Evolutionary conservation across 2,888 invertebrate genomes (phyloP).

Genomic region (Nycteola revayana): DNA sequence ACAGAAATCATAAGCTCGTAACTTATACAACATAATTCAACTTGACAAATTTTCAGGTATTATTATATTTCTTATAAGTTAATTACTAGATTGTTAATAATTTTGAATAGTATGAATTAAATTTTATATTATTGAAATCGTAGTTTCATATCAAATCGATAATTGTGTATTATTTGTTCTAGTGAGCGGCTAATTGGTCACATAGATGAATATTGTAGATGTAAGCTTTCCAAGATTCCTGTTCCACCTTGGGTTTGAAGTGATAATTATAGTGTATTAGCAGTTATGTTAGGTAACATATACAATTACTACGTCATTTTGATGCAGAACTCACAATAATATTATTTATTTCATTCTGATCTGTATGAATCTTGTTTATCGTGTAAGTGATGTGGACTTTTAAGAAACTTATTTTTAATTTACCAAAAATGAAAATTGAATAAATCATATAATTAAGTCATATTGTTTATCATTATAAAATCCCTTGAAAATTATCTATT

Average conservation of each 20-base stretch:
- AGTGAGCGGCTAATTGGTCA: slow-evolving; percentile 65
- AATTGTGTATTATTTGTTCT: slow-evolving; percentile 52
- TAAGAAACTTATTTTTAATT: slow-evolving; percentile 77
- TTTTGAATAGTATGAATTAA: not conserved
- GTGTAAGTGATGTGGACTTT: slow-evolving; percentile 78
- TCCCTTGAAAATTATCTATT: too few species aligned
- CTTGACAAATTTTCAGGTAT: slow-evolving; percentile 63
- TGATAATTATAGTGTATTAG: slow-evolving; percentile 76
- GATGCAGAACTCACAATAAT: slow-evolving; percentile 66
- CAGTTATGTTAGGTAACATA: slow-evolving; percentile 71
- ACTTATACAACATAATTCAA: slow-evolving; percentile 53
- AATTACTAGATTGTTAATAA: not conserved
- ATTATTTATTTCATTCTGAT: slow-evolving; percentile 80
- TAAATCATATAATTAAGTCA: slow-evolving; percentile 74
- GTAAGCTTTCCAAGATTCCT: slow-evolving; percentile 77
- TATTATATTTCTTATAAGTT: slow-evolving; percentile 5
- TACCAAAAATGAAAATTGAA: slow-evolving; percentile 79
- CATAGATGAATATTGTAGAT: slow-evolving; percentile 74
- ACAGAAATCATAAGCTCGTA: slow-evolving; percentile 74
- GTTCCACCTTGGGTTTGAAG: slow-evolving; percentile 77
- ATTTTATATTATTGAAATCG: slow-evolving; percentile 16
- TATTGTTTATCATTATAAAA: slow-evolving; percentile 22
- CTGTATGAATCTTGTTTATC: slow-evolving; percentile 78
- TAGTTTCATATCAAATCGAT: slow-evolving; percentile 27
- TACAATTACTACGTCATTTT: slow-evolving; percentile 60